Evolutionary conservation across 2,797 vertebrate genomes (phyloP), one percentile per base, ranked within the genome.

Genomic region (Acipenser ruthenus): DNA sequence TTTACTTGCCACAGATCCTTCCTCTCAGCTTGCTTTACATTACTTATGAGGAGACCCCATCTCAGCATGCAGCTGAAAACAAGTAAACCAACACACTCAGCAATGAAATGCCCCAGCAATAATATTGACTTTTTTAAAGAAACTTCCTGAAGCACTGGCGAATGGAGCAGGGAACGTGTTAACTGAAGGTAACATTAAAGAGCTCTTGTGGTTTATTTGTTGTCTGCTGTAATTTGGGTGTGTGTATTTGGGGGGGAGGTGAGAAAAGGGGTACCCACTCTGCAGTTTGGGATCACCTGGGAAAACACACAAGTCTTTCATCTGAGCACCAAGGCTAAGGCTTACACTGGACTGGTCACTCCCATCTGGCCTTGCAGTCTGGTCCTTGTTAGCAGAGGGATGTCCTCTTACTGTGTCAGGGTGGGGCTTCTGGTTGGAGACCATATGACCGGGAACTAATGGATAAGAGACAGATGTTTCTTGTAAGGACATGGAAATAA

Each of bases 381-480:
- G 63, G 50, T 18, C 13, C 62, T 64, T 67, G 62, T 70, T 70
- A 67, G 55, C 52, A 6, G 61, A 12, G 47, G 49, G 49, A 63
- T n/a, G 11, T 8, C 49, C 37, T n/a, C 51, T 50, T 11, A 23
- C 11, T 48, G 62, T 53, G 15, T 5, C 10, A 4, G 15, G 37
- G 15, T 50, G 49, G 15, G 50, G 49, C 37, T 58, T 49, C 48
- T 60, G 47, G 48, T 51, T 58, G 55, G 59, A 49, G 58, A 8
- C 50, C 49, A 18, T 18, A 6, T 52, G 12, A 10, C 18, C 4
- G 55, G n/a, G 55, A 50, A 10, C 53, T 47, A 56, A 51, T 12
- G 12, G 69, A 52, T 55, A 52, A 53, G 65, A n/a, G 65, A 65
- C 69, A 64, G 49, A 50, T 70, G 55, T 63, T 53, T 15, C 7